Percentiles rank a stretch among this genome's conserved stretches.
Evolutionary conservation across 37 sponge, comb jelly and placozoan species (phyloP).

Genomic region (Tethya wilhelma): DNA sequence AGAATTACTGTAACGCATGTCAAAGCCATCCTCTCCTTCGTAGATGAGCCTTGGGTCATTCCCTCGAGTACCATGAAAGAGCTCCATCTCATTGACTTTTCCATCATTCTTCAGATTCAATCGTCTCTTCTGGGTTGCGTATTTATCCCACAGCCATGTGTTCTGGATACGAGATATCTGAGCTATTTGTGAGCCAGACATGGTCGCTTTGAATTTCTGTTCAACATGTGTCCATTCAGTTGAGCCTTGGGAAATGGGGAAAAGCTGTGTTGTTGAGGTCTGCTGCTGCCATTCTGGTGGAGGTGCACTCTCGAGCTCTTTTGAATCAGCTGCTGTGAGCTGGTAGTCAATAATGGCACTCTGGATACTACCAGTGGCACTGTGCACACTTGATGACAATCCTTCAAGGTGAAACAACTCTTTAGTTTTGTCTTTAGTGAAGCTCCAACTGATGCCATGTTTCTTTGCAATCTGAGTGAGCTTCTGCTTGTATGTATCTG

Average conservation of each 20-base stretch:
- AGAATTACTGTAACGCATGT: conserved; percentile 64
- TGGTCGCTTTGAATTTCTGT: conserved; percentile 45
- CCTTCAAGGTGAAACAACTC: conserved; percentile 28
- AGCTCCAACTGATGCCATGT: conserved; percentile 7
- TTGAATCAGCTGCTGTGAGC: neutral
- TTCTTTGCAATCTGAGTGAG: conserved; percentile 13
- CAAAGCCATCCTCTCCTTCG: conserved; percentile 81
- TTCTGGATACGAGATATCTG: conserved; percentile 77
- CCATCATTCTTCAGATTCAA: conserved; percentile 69
- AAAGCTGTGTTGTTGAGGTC: conserved; percentile 28
- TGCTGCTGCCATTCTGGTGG: conserved; percentile 66
- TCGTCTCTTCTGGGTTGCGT: conserved; percentile 47
- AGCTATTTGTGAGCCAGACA: conserved; percentile 26
- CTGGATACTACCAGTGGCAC: conserved; percentile 24
- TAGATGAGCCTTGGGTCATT: conserved; percentile 74
- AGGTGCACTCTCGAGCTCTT: neutral
- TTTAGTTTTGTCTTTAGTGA: neutral
- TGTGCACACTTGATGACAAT: neutral
- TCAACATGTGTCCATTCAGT: conserved; percentile 60
- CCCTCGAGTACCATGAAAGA: conserved; percentile 84
- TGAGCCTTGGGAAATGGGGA: conserved; percentile 22
- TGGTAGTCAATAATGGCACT: conserved; percentile 46
- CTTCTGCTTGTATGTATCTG: conserved; percentile 25
- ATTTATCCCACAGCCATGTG: conserved; percentile 79
- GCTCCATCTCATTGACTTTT: conserved; percentile 61